Evolutionary conservation across 2,888 invertebrate species (phyloP).

Genomic region (Gastracanthus pulcherrimus): DNA sequence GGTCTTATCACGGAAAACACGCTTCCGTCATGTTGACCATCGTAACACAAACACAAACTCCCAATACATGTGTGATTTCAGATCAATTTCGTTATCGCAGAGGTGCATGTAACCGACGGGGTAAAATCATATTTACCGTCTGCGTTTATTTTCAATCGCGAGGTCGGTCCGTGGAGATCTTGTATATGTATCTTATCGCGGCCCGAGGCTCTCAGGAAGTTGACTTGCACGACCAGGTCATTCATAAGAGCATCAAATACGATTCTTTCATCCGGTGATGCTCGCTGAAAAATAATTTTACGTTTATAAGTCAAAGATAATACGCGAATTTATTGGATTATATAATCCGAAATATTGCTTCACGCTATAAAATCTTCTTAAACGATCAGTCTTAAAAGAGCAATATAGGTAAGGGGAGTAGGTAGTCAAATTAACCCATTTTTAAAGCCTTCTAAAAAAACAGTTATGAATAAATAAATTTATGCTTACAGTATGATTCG

Average conservation of each 20-base stretch:
- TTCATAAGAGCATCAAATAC: constrained; percentile 20
- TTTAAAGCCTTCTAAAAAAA: no score
- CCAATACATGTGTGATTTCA: not conserved
- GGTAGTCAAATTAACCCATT: no score
- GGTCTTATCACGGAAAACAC: not conserved
- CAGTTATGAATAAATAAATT: no score
- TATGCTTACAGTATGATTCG: no score
- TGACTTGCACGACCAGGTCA: constrained; percentile 29
- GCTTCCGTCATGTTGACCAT: not conserved
- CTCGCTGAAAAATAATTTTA: not conserved
- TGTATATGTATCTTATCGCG: not conserved
- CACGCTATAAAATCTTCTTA: no score
- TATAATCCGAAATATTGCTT: no score
- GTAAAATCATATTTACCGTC: constrained; percentile 25
- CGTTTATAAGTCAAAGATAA: not conserved
- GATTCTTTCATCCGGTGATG: not conserved
- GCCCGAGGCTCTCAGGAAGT: constrained; percentile 25
- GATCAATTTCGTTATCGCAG: constrained; percentile 25
- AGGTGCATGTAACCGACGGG: no score
- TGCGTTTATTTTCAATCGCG: constrained; percentile 18
- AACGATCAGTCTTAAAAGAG: no score
- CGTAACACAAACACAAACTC: not conserved
- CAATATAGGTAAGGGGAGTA: no score
- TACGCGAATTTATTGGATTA: no score
- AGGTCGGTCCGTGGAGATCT: not conserved